These are phyloP conservation scores for Nannobrachium achirus DNA, from an alignment of 2,113 vertebrate genomes.

Conservation along the genomic window DNA sequence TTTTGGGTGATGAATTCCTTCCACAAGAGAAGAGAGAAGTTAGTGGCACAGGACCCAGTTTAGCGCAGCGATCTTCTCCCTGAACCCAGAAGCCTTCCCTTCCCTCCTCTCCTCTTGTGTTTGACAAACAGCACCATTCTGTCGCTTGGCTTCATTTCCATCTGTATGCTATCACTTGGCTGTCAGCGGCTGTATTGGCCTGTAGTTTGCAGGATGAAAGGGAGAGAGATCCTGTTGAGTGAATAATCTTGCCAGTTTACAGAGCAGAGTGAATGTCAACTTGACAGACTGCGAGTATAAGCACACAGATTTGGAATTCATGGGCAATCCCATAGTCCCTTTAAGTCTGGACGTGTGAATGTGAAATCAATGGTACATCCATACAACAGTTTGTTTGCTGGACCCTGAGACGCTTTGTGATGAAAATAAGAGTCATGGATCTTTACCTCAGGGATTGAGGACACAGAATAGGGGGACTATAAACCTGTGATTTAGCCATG, in stretches of 20 bases:
- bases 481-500: constrained; percentile 63
- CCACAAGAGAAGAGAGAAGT: too few species aligned
- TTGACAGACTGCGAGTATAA: constrained; percentile 76
- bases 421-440: constrained; percentile 72
- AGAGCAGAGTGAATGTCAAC: constrained; percentile 80
- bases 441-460: constrained; percentile 74
- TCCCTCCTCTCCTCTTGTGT: constrained; percentile 39
- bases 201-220: constrained; percentile 80
- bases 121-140: constrained; percentile 73
- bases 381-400: constrained; percentile 81
- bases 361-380: constrained; percentile 87
- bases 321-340: constrained; percentile 78
- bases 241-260: constrained; percentile 84
- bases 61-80: constrained; percentile 40
- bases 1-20: background rate
- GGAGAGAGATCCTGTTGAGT: constrained; percentile 82
- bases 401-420: constrained; percentile 73
- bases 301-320: constrained; percentile 80
- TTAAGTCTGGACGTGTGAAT: constrained; percentile 81
- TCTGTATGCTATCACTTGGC: constrained; percentile 81
- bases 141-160: constrained; percentile 74
- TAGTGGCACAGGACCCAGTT: constrained; percentile 42
- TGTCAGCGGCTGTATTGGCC: constrained; percentile 79
- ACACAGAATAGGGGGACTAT: constrained; percentile 61
- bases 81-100: constrained; percentile 60